Evolutionary conservation across 1,140 invertebrate genomes (phyloP).

Genomic region (Tachypleus tridentatus): DNA sequence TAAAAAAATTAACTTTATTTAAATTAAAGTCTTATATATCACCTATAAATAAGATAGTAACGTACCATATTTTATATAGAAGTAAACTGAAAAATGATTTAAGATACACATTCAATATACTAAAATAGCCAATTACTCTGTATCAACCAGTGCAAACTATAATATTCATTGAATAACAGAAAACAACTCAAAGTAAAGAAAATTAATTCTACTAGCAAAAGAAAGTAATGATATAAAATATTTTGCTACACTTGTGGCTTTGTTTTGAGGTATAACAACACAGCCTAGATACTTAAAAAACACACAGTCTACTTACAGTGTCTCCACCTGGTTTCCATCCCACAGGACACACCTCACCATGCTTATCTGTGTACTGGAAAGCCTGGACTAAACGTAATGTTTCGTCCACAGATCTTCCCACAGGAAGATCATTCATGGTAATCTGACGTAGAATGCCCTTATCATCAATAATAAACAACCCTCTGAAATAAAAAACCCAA

Average conservation of each 20-base stretch:
- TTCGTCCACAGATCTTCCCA: conserved; percentile 74
- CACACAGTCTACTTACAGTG: conserved; percentile 40
- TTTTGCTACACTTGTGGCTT: background rate
- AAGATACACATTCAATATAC: too few species aligned
- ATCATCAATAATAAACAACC: conserved; percentile 54
- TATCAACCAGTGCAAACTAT: too few species aligned
- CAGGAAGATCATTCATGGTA: conserved; percentile 57
- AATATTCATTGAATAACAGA: too few species aligned
- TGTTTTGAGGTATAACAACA: conserved; percentile 5
- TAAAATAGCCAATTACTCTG: too few species aligned
- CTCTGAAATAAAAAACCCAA: conserved; percentile 34
- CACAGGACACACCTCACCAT: conserved; percentile 61
- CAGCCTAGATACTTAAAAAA: background rate
- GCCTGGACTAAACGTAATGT: conserved; percentile 80
- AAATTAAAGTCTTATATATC: too few species aligned
- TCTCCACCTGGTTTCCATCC: conserved; percentile 54
- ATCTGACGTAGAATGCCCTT: conserved; percentile 51
- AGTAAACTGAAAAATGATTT: too few species aligned
- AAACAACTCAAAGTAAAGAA: conserved; percentile 1
- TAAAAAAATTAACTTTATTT: too few species aligned
- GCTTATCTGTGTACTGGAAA: conserved; percentile 82
- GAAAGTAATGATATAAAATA: conserved; percentile 1
- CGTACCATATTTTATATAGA: too few species aligned
- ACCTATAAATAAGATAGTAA: too few species aligned
- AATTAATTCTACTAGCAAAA: conserved; percentile 6